These are phyloP conservation scores for Melangyna quadrimaculata DNA, from an alignment of 2,888 invertebrate genomes.

Conservation along the genomic window DNA sequence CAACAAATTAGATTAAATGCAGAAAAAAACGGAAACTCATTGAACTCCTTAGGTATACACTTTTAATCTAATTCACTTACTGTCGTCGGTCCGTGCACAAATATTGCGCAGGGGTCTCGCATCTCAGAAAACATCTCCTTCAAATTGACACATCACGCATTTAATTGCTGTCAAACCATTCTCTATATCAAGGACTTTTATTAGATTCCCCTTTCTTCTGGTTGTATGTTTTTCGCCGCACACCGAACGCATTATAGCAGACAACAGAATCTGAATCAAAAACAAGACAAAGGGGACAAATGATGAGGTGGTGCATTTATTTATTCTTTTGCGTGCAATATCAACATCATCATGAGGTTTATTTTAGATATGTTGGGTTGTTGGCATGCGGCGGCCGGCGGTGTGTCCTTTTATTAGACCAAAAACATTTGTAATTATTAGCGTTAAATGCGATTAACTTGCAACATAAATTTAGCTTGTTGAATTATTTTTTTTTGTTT, in stretches of 20 bases:
- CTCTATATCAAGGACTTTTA: constrained; percentile 35
- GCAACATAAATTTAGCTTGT: constrained; percentile 46
- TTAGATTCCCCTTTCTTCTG: constrained; percentile 45
- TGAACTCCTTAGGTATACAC: constrained; percentile 17
- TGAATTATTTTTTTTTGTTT: constrained; percentile 38
- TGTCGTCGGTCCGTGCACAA: constrained; percentile 9
- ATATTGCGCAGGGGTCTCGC: constrained; percentile 8
- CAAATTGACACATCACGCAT: constrained; percentile 68
- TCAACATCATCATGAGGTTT: background rate
- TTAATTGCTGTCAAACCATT: constrained; percentile 68
- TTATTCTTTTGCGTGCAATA: background rate
- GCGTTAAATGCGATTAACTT: constrained; percentile 60
- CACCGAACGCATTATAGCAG: background rate
- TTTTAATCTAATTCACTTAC: constrained; percentile 64
- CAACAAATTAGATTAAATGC: background rate
- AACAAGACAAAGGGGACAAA: background rate
- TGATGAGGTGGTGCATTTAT: background rate
- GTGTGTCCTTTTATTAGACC: background rate
- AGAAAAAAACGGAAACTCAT: background rate
- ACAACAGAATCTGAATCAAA: background rate
- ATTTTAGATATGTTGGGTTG: background rate
- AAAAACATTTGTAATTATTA: constrained; percentile 47
- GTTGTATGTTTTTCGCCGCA: background rate
- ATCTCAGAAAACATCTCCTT: constrained; percentile 13
- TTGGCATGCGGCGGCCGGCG: background rate